A percentile compares a stretch with the other conserved stretches of the same genome.
Evolutionary conservation across 2,113 vertebrate species (phyloP).

Genomic region (Willisornis vidua): DNA sequence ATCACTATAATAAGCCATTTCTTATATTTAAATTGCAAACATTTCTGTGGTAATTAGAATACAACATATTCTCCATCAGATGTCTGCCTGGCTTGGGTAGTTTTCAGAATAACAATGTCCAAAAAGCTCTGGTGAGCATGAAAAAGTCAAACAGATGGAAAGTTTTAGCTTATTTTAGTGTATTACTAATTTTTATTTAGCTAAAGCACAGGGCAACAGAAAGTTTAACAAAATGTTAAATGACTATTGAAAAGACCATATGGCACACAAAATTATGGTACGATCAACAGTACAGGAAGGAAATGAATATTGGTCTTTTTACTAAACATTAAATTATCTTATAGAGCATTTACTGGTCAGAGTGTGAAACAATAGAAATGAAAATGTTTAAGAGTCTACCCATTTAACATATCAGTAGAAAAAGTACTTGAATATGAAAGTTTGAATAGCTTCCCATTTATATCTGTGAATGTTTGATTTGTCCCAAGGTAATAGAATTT

Average conservation of each 20-base stretch:
- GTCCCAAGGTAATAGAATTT: neutral
- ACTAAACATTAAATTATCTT: neutral
- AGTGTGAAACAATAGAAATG: neutral
- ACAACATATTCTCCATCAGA: neutral
- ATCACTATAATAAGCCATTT: slow-evolving; percentile 21
- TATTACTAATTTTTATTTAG: neutral
- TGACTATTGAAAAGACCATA: neutral
- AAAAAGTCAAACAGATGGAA: slow-evolving; percentile 4
- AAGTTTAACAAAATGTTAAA: neutral
- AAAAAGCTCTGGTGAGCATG: neutral
- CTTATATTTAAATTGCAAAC: slow-evolving; percentile 38
- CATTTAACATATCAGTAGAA: neutral
- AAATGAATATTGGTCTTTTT: neutral
- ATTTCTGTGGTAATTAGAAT: slow-evolving; percentile 27
- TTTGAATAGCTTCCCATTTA: neutral
- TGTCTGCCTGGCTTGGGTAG: neutral
- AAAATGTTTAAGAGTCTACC: neutral
- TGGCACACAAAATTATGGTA: neutral
- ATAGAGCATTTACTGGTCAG: neutral
- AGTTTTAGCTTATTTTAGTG: neutral
- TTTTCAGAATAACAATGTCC: neutral
- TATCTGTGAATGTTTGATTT: neutral
- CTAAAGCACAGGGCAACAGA: neutral
- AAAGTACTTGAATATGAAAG: neutral
- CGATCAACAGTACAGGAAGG: neutral